These are phyloP conservation scores for Scaptomyza pallida DNA, from an alignment of 1,140 invertebrate genomes.

Conservation along the genomic window DNA sequence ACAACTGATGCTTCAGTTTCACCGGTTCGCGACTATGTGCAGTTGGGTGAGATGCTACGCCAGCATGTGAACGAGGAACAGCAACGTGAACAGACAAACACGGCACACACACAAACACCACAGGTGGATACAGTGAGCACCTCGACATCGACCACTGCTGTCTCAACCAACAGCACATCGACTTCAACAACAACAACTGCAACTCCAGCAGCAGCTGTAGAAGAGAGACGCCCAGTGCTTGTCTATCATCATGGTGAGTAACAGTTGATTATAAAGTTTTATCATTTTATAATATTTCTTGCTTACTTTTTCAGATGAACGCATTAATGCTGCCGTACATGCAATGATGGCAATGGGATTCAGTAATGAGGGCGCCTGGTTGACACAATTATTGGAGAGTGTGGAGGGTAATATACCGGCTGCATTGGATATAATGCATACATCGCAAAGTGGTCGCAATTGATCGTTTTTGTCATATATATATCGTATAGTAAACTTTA, in stretches of 20 bases:
- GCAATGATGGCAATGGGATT: slow-evolving; percentile 93
- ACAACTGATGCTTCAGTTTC: slow-evolving; percentile 18
- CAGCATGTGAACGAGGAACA: slow-evolving; percentile 62
- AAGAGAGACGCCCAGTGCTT: slow-evolving; percentile 53
- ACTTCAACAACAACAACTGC: slow-evolving; percentile 35
- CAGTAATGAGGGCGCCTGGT: slow-evolving; percentile 88
- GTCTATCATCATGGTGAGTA: slow-evolving; percentile 66
- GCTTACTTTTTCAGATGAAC: slow-evolving; percentile 84
- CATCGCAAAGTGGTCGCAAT: slow-evolving; percentile 63
- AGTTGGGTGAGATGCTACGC: slow-evolving; percentile 60
- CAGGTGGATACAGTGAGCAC: slow-evolving; percentile 65
- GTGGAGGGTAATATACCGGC: slow-evolving; percentile 89
- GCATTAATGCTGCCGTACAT: slow-evolving; percentile 86
- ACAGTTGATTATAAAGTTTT: too few species aligned
- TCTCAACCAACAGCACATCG: slow-evolving; percentile 60
- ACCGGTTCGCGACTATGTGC: slow-evolving; percentile 45
- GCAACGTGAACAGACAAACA: slow-evolving; percentile 54
- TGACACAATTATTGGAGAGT: slow-evolving; percentile 85
- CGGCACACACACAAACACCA: slow-evolving; percentile 62
- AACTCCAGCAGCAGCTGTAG: slow-evolving; percentile 32
- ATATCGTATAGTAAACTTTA: slow-evolving; percentile 37
- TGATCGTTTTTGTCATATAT: slow-evolving; percentile 41
- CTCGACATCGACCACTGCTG: slow-evolving; percentile 56
- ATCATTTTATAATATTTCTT: too few species aligned
- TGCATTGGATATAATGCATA: slow-evolving; percentile 88